A percentile compares a stretch with the other conserved stretches of the same genome.
These are phyloP conservation scores for Sepiola atlantica DNA, from an alignment of 2,888 invertebrate genomes.

Conservation along the genomic window DNA sequence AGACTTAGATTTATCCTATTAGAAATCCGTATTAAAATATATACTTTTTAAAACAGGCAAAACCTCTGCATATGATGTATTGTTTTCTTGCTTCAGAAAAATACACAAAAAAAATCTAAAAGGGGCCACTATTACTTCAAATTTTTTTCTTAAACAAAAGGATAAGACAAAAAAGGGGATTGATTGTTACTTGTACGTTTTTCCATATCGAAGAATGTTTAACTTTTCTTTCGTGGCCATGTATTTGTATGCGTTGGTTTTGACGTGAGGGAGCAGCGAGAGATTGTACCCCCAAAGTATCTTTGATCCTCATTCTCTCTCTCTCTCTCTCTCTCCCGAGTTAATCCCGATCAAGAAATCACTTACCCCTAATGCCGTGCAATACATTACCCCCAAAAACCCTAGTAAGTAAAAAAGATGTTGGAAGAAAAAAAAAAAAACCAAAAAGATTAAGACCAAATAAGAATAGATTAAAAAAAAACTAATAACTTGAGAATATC, in stretches of 20 bases:
- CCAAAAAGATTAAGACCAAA: not conserved
- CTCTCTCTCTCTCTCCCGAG: not conserved
- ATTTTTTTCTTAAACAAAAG: not conserved
- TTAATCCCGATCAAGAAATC: not conserved
- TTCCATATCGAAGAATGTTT: not conserved
- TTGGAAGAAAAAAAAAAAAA: not conserved
- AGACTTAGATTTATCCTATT: not conserved
- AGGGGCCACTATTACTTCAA: not conserved
- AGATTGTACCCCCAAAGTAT: not conserved
- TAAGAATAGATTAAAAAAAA: not conserved
- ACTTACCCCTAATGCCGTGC: slow-evolving; percentile 32
- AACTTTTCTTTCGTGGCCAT: not conserved
- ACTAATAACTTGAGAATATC: not conserved
- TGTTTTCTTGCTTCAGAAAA: too few species aligned
- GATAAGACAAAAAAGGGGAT: not conserved
- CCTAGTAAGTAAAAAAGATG: not conserved
- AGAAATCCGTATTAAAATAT: not conserved
- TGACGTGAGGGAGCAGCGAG: not conserved
- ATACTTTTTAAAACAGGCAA: not conserved
- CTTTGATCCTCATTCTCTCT: not conserved
- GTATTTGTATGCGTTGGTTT: not conserved
- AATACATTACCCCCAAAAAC: slow-evolving; percentile 4
- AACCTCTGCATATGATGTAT: not conserved
- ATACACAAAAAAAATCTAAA: not conserved
- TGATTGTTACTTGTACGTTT: not conserved